These are phyloP conservation scores for Chrysomallon squamiferum DNA, from an alignment of 1,140 invertebrate genomes.

Conservation along the genomic window DNA sequence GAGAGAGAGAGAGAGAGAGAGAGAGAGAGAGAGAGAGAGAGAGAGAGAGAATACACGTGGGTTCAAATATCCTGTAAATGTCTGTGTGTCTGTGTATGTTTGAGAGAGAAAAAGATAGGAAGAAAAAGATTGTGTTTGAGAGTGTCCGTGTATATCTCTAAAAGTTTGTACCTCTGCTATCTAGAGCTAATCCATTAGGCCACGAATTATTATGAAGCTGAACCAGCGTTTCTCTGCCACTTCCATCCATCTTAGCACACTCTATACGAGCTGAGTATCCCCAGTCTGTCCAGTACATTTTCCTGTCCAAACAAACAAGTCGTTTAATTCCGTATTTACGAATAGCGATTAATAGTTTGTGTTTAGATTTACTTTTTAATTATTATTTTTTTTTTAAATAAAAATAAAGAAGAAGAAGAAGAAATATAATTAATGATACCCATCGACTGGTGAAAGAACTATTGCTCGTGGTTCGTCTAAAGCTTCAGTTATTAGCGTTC, in stretches of 20 bases:
- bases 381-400: not conserved
- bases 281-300: conserved; percentile 98
- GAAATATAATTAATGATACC: conserved; percentile 67
- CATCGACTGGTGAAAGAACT: conserved; percentile 85
- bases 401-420: not conserved
- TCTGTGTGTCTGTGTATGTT: too few species aligned
- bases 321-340: not conserved
- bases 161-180: conserved; percentile 86
- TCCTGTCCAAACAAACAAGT: conserved; percentile 15
- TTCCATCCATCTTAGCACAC: conserved; percentile 92
- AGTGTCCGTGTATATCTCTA: too few species aligned
- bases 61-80: too few species aligned
- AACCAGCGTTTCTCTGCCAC: conserved; percentile 25
- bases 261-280: conserved; percentile 95
- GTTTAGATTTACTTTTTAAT: not conserved
- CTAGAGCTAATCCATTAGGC: conserved; percentile 73
- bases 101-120: too few species aligned
- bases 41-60: too few species aligned
- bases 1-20: too few species aligned
- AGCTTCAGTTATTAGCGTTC: conserved; percentile 77
- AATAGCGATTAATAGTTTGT: too few species aligned
- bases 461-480: conserved; percentile 92
- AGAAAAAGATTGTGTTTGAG: too few species aligned
- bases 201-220: conserved; percentile 59
- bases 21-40: too few species aligned